phyloP scores from a whole-genome alignment of 2,888 invertebrate species.

The Bellardia pandia region DNA sequence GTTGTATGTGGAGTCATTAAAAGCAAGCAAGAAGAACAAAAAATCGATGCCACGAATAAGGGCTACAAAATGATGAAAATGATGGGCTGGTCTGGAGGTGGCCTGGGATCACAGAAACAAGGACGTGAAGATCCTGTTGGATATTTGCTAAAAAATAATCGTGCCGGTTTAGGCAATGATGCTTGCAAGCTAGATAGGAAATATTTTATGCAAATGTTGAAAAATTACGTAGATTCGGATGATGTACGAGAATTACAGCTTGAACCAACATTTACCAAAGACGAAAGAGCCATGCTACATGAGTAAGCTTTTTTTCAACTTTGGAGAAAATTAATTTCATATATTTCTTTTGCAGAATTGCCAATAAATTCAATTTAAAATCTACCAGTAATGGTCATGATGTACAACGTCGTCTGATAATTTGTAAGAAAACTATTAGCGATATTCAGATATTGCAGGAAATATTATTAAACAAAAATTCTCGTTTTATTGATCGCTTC shows the following conservation, averaged over 20 bases:
- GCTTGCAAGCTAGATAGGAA: slow-evolving; percentile 76
- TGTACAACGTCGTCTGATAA: slow-evolving; percentile 81
- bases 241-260: slow-evolving; percentile 87
- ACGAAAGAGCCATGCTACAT: slow-evolving; percentile 87
- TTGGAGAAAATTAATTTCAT: neutral
- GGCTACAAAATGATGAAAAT: slow-evolving; percentile 86
- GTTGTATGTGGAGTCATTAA: slow-evolving; percentile 79
- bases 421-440: slow-evolving; percentile 80
- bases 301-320: slow-evolving; percentile 80
- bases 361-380: slow-evolving; percentile 84
- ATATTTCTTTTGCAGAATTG: slow-evolving; percentile 79
- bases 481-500: slow-evolving; percentile 80
- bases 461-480: slow-evolving; percentile 79
- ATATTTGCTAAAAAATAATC: slow-evolving; percentile 82
- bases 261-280: slow-evolving; percentile 87
- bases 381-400: slow-evolving; percentile 85
- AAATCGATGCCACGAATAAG: slow-evolving; percentile 81
- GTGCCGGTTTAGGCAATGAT: slow-evolving; percentile 81
- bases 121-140: slow-evolving; percentile 88
- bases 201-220: slow-evolving; percentile 81
- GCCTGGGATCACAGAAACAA: slow-evolving; percentile 86
- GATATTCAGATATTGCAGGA: slow-evolving; percentile 78
- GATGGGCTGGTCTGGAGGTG: slow-evolving; percentile 91
- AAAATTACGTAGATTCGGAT: slow-evolving; percentile 83
- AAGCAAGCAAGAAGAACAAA: slow-evolving; percentile 75